Conservation (phyloP, 1,140 invertebrate genomes). For the Leptinotarsa undecemlineata region DNA sequence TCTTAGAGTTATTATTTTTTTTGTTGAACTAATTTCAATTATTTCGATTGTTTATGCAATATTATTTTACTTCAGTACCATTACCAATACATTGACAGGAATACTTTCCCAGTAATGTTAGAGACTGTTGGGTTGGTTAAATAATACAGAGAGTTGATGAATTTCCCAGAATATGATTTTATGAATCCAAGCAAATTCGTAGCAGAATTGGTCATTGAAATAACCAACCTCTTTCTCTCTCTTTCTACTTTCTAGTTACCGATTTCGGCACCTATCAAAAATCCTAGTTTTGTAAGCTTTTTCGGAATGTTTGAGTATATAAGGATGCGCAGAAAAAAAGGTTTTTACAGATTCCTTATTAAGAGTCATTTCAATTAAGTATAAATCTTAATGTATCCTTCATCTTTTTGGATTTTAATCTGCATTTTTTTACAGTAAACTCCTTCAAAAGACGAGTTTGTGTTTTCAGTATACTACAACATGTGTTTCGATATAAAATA, state of each 20-base stretch:
- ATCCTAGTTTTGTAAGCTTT: not conserved
- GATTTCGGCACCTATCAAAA: not conserved
- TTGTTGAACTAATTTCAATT: not conserved
- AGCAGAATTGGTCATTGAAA: too few species aligned
- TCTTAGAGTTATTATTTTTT: constrained; percentile 14
- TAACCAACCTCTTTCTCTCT: not conserved
- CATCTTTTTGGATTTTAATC: too few species aligned
- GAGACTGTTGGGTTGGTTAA: not conserved
- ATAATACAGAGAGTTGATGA: not conserved
- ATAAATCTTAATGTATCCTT: too few species aligned
- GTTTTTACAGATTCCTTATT: too few species aligned
- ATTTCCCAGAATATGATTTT: too few species aligned
- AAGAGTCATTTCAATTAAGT: too few species aligned
- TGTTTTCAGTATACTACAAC: too few species aligned
- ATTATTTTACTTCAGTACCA: not conserved
- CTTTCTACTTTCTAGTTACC: not conserved
- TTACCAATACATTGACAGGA: not conserved
- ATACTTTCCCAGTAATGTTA: not conserved
- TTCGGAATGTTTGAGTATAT: not conserved
- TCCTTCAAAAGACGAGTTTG: too few species aligned
- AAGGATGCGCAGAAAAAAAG: too few species aligned
- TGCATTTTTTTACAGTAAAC: too few species aligned
- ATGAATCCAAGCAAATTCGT: too few species aligned
- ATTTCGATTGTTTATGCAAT: not conserved
- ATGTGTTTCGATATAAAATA: too few species aligned